Evolutionary conservation across 1,140 invertebrate species (phyloP), one percentile per base, ranked within the genome.

Genomic region (Megalonaias nervosa): DNA sequence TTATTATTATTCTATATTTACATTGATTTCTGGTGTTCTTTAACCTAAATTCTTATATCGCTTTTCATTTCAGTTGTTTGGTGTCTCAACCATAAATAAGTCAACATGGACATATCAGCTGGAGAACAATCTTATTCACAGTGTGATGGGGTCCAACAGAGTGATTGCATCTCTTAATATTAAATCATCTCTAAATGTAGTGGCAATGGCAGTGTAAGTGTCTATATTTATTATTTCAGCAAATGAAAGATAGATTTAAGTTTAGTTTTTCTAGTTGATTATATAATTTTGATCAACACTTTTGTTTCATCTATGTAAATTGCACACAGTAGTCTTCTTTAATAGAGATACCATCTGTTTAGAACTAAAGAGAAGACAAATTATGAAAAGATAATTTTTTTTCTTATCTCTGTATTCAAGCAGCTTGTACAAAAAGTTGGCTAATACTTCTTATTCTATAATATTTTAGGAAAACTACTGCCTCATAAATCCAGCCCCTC

Each of bases 131-230:
- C 68, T 89, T 6, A 83, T 89, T 55, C 79, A 84, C 21, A 79
- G 65, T 68, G 82, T 84, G 14, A 80, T 72, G 13, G 83, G 85
- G 19, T 81, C 68, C 15, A 80, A 85, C 31, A 77, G 75, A 67
- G 75, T 81, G 57, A 69, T 82, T 38, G 82, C 81, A n/a, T 75
- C 79, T 31, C 67, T 87, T 48, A 87, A 87, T 72, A 81, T 85
- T 3, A 84, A 80, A 59, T 70, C 83, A 61, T 65, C 79, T 57
- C 67, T 87, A 17, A 86, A 85, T 79, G 82, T 81, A 62, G 82
- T 64, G 21, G 82, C 83, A 56, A 79, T 74, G 21, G 77, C 82
- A 57, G 82, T 75, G 87, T 89, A 79, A 81, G 85, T 76, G 17
- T 66, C 31, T 66, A 14, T 66, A 21, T 6, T 66, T 66, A 26